These are phyloP conservation scores for Scarus forsteni DNA, from an alignment of 2,797 vertebrate genomes.

Conservation along the genomic window DNA sequence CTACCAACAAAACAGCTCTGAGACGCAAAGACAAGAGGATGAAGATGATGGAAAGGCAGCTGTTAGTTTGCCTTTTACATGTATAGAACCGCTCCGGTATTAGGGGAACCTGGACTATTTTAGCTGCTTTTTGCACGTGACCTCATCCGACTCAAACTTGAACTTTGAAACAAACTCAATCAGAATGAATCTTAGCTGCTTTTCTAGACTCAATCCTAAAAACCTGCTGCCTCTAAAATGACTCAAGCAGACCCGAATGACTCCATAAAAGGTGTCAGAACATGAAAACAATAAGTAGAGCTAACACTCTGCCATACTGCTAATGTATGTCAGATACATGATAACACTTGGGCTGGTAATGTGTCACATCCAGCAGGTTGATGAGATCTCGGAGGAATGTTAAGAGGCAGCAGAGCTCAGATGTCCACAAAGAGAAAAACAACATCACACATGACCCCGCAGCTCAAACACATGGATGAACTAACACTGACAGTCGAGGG, in stretches of 20 bases:
- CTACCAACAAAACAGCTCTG: too few relatives aligned
- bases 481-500: not conserved
- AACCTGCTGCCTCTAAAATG: too few relatives aligned
- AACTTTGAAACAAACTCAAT: not conserved
- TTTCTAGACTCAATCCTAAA: too few relatives aligned
- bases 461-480: constrained; percentile 17
- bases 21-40: too few relatives aligned
- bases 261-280: not conserved
- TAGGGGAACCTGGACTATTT: not conserved
- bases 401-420: not conserved
- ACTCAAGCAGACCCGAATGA: too few relatives aligned
- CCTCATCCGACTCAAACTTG: not conserved
- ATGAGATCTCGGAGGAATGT: not conserved
- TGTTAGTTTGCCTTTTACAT: too few relatives aligned
- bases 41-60: too few relatives aligned
- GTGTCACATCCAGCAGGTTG: not conserved
- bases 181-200: not conserved
- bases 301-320: not conserved
- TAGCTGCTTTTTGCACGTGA: not conserved
- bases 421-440: not conserved
- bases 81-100: too few relatives aligned
- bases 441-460: constrained; percentile 2
- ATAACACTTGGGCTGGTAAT: not conserved
- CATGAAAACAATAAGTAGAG: too few relatives aligned
- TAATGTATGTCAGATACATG: not conserved